These are phyloP conservation scores for Eretmochelys imbricata DNA, from an alignment of 2,113 vertebrate species.

Conservation along the genomic window DNA sequence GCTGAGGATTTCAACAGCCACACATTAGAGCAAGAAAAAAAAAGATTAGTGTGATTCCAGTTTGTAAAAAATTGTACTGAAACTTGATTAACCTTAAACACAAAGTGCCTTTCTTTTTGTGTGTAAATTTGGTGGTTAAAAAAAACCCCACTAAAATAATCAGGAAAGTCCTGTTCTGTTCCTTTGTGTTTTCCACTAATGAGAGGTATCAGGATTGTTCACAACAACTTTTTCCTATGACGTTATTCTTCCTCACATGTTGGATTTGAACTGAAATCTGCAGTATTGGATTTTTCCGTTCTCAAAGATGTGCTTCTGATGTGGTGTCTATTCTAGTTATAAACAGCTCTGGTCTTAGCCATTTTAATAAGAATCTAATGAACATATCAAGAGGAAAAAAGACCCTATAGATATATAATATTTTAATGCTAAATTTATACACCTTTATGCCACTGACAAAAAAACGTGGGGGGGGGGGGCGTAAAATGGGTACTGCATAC, in stretches of 20 bases:
- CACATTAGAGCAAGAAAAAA: slow-evolving; percentile 92
- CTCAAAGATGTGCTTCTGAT: not conserved
- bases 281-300: rapidly evolving
- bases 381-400: not conserved
- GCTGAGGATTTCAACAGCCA: slow-evolving; percentile 97
- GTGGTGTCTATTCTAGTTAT: rapidly evolving
- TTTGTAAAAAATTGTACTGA: slow-evolving; percentile 87
- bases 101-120: slow-evolving; percentile 89
- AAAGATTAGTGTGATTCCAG: slow-evolving; percentile 93
- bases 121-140: slow-evolving; percentile 84
- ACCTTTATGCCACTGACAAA: rapidly evolving
- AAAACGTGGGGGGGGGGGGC: not conserved
- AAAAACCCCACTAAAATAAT: slow-evolving; percentile 65
- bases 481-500: not conserved
- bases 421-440: rapidly evolving
- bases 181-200: slow-evolving; percentile 72
- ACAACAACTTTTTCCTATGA: slow-evolving; percentile 63
- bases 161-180: slow-evolving; percentile 68
- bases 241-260: slow-evolving; percentile 38
- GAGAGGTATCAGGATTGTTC: slow-evolving; percentile 52
- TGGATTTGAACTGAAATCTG: slow-evolving; percentile 31
- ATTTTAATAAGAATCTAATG: not conserved
- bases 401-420: not conserved
- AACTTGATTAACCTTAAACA: slow-evolving; percentile 96
- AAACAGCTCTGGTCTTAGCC: not conserved